phyloP scores from a whole-genome alignment of 2,888 invertebrate species.

The Ischnura elegans region DNA sequence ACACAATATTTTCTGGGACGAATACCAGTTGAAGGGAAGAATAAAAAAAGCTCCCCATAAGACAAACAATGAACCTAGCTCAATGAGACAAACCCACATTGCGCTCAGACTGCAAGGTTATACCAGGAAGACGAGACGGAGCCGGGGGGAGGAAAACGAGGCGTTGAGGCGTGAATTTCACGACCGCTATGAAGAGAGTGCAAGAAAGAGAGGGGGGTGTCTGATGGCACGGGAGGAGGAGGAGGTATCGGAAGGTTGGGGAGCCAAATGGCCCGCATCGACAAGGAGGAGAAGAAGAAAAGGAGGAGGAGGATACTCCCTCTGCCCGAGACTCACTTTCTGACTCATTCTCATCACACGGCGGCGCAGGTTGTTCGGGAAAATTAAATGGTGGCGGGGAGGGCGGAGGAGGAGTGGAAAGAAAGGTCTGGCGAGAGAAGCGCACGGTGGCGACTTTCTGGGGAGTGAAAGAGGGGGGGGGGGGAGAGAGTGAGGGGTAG shows the following conservation, averaged over 20 bases:
- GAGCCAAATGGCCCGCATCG: background rate
- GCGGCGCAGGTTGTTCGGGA: conserved; percentile 44
- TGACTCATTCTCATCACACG: conserved; percentile 22
- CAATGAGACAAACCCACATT: too few species aligned
- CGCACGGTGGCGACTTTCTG: too few species aligned
- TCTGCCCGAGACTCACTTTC: background rate
- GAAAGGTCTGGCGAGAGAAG: background rate
- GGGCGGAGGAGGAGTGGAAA: background rate
- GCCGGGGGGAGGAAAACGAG: background rate
- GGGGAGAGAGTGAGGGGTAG: background rate
- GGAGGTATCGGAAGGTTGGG: background rate
- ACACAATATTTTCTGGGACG: too few species aligned
- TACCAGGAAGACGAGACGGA: too few species aligned
- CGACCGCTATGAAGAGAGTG: background rate
- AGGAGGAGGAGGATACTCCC: background rate
- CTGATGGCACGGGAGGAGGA: background rate
- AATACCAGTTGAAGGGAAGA: too few species aligned
- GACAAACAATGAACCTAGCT: too few species aligned
- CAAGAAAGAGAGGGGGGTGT: background rate
- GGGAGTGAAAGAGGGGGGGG: background rate
- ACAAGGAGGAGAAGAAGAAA: background rate
- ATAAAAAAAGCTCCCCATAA: too few species aligned
- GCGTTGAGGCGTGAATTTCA: background rate
- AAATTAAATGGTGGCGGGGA: conserved; percentile 52
- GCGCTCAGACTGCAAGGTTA: too few species aligned